Evolutionary conservation across 2,113 vertebrate genomes (phyloP).

Genomic region (Pungitius pungitius): DNA sequence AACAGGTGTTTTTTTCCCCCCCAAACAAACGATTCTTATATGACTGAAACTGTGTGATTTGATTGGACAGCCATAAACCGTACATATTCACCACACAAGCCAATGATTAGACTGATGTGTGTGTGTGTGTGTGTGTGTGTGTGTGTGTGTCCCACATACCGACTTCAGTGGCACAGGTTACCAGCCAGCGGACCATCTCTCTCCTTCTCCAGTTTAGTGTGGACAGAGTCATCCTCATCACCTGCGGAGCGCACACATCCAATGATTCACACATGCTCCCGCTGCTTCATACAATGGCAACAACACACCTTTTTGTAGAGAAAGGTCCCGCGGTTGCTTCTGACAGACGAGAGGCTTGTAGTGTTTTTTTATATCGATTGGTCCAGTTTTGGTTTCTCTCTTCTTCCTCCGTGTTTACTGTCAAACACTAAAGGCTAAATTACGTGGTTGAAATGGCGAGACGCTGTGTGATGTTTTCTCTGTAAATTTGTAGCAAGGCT

Average conservation of each 20-base stretch:
- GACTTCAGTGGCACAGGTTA: slow-evolving; percentile 98
- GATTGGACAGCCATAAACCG: neutral
- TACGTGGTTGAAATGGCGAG: slow-evolving; percentile 51
- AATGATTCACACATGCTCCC: neutral
- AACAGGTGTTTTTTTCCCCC: neutral
- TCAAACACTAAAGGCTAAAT: slow-evolving; percentile 42
- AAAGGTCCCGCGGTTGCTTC: too few relatives aligned
- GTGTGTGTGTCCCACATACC: slow-evolving; percentile 82
- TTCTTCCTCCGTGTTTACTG: slow-evolving; percentile 35
- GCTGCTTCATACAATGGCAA: neutral
- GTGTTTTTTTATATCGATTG: too few relatives aligned
- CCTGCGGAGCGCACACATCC: slow-evolving; percentile 74
- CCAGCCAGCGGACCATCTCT: slow-evolving; percentile 99
- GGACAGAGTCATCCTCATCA: slow-evolving; percentile 98
- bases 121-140: neutral
- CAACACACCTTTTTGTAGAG: neutral
- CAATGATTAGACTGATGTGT: neutral
- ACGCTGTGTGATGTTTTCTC: slow-evolving; percentile 57
- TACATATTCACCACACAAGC: neutral
- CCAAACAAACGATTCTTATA: neutral
- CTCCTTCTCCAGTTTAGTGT: slow-evolving; percentile 97
- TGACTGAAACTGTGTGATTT: neutral
- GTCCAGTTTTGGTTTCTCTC: slow-evolving; percentile 15
- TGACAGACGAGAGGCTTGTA: too few relatives aligned
- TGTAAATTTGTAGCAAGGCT: slow-evolving; percentile 58